phyloP scores from a whole-genome alignment of 2,797 vertebrate species.

The Aythya fuligula region DNA sequence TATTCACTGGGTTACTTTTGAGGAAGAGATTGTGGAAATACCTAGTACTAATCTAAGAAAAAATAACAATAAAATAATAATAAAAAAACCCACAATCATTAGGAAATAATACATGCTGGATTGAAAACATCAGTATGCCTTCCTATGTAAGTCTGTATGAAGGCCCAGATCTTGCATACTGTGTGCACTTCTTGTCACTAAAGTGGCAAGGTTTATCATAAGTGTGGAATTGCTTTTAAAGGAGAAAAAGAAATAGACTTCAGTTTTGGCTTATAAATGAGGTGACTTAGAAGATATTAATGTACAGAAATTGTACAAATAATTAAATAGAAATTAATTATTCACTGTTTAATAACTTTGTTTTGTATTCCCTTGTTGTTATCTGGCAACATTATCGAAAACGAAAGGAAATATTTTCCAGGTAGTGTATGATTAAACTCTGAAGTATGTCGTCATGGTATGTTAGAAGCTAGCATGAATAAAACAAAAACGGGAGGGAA shows the following conservation, averaged over 20 bases:
- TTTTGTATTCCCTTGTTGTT: background rate
- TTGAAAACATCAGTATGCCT: background rate
- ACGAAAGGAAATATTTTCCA: background rate
- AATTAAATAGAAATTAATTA: background rate
- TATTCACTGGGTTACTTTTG: background rate
- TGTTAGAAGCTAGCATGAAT: background rate
- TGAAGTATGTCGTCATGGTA: background rate
- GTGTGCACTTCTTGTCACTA: background rate
- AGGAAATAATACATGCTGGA: background rate
- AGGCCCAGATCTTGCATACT: background rate
- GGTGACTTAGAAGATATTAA: background rate
- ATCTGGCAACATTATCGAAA: background rate
- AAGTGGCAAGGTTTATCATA: background rate
- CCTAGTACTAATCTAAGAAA: background rate
- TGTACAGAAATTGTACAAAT: background rate
- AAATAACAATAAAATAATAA: too few relatives aligned
- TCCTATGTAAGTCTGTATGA: background rate
- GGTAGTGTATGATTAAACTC: background rate
- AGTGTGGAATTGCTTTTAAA: background rate
- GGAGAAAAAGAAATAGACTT: background rate
- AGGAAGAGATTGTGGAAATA: background rate
- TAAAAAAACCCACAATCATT: background rate
- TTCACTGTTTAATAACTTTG: background rate
- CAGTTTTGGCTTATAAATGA: background rate
- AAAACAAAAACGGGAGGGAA: constrained; percentile 9